Base-by-base conservation (phyloP, 2,113 vertebrate species). In the Dissostichus mawsoni region DNA sequence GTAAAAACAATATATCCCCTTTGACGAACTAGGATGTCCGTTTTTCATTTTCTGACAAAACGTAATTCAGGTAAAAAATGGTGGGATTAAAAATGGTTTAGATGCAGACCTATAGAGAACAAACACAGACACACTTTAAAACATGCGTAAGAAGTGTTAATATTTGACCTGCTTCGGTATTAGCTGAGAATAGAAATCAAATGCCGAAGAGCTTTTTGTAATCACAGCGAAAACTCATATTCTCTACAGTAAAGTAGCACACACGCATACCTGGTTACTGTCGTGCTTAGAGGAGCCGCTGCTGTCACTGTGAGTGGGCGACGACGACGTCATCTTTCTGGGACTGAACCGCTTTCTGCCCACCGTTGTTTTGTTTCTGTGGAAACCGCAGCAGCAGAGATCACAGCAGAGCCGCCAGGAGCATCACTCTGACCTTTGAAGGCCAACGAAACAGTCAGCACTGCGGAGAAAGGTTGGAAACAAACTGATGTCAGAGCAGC, bases 281-380 rank as follows among this genome's bases (percentile, higher is more conserved):
- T 89, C 90, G 18, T 89, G 93, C 62, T 91, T 94, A 2, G 90
- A 92, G 65, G 93, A 94, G 81, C 84, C 48, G 14, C 93, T 94
- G 87, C 92, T 92, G 84, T 93, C 93, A 33, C 93, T 94, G 85
- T 91, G 91, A 50, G 92, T 90, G 57, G 93, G 92, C 5, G 93
- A 94, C 0, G 74, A 59, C 16, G 92, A 90, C 7, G 88, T 90
- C 91, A 93, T 93, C 86, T 81, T 91, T 18, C n/a, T 25, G 83
- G 48, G 76, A 76, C 87, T 67, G 0, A 1, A 50, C 76, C 14
- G 41, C 62, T 45, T 73, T 82, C 44, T 57, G 20, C 69, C 67
- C 14, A 51, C 63, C 10, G 71, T 41, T 5, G 63, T 85, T 29
- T 68, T 6, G 72, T 82, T 70, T 84, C 83, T 81, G 76, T 80